Evolutionary conservation across 2,797 vertebrate species (phyloP).

Genomic region (Chloroceryle inda): DNA sequence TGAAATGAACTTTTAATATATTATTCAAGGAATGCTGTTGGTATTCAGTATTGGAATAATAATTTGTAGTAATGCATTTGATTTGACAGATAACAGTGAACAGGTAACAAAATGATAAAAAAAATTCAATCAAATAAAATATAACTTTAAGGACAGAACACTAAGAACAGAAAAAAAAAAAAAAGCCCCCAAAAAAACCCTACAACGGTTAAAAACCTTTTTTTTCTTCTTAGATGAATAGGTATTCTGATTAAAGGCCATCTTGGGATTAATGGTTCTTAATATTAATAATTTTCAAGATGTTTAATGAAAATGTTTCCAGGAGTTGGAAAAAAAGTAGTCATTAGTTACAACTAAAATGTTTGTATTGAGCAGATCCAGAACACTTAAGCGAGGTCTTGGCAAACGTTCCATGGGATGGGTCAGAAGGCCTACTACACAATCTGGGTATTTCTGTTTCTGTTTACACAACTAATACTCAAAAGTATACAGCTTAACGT

Average conservation of each 20-base stretch:
- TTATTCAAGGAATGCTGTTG: not conserved
- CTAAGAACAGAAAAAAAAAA: not conserved
- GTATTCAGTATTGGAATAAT: not conserved
- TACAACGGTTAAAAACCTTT: not conserved
- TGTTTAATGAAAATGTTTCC: not conserved
- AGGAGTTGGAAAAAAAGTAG: not conserved
- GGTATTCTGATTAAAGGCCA: not conserved
- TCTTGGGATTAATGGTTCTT: not conserved
- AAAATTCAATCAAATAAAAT: not conserved
- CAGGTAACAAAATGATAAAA: not conserved
- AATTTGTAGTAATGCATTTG: not conserved
- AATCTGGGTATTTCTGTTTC: not conserved
- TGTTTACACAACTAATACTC: not conserved
- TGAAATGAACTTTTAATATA: not conserved
- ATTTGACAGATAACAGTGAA: not conserved
- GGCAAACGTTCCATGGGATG: not conserved
- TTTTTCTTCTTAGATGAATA: not conserved
- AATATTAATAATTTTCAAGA: not conserved
- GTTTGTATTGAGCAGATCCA: not conserved
- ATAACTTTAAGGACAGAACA: not conserved
- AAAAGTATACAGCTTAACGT: not conserved
- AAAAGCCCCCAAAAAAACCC: fast-evolving
- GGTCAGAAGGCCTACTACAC: not conserved
- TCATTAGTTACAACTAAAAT: not conserved
- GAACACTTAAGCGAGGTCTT: not conserved